These are phyloP conservation scores for Drosophila niveifrons DNA, from an alignment of 2,888 invertebrate genomes.

Conservation along the genomic window DNA sequence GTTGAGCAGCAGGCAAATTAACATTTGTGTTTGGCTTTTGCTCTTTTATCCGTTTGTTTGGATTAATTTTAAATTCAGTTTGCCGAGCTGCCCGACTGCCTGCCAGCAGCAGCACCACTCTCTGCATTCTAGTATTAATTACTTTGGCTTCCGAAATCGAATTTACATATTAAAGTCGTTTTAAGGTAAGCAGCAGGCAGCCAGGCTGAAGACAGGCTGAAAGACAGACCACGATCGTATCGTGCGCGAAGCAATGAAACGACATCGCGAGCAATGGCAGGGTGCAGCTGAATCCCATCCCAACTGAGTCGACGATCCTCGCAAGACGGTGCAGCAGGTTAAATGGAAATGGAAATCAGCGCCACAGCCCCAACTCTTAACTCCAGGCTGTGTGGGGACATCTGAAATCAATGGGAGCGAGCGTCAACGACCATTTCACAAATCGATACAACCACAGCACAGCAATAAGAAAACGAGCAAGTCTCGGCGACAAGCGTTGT, in stretches of 20 bases:
- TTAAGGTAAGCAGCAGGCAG: conserved; percentile 61
- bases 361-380: conserved; percentile 42
- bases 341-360: conserved; percentile 82
- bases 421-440: conserved; percentile 81
- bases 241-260: conserved; percentile 71
- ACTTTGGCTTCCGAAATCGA: conserved; percentile 85
- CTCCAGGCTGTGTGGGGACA: conserved; percentile 47
- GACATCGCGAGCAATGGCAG: conserved; percentile 44
- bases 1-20: conserved; percentile 63
- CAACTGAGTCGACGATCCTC: conserved; percentile 54
- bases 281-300: conserved; percentile 49
- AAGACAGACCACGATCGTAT: conserved; percentile 66
- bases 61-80: conserved; percentile 82
- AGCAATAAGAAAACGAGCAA: conserved; percentile 15
- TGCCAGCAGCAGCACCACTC: conserved; percentile 47
- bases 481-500: conserved; percentile 21
- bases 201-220: conserved; percentile 17
- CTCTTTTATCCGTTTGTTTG: conserved; percentile 82
- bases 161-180: conserved; percentile 84
- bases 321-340: conserved; percentile 74
- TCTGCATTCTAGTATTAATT: conserved; percentile 84
- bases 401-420: conserved; percentile 76
- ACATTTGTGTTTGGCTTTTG: conserved; percentile 79
- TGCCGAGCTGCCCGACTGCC: conserved; percentile 33
- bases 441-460: conserved; percentile 78